A percentile compares a stretch with the other conserved stretches of the same genome.
Conservation (phyloP, 2,888 invertebrate species). For the Clepsis dumicolana region DNA sequence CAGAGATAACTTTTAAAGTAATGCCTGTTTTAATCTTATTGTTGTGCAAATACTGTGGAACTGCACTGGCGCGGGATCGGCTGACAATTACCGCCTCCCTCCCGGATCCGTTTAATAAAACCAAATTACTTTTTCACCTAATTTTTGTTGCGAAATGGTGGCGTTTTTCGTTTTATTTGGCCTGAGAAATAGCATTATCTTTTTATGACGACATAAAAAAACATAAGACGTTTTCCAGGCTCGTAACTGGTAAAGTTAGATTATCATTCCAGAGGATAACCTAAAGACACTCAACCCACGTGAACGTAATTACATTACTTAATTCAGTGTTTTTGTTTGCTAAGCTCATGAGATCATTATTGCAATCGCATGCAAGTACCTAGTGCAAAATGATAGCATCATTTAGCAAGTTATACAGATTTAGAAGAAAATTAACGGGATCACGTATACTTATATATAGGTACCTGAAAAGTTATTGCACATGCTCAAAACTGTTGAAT, state of each 20-base stretch:
- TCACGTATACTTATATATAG: too few species aligned
- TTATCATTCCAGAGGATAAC: slow-evolving; percentile 11
- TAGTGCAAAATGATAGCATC: too few species aligned
- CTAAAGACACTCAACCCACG: neutral
- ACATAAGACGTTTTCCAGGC: slow-evolving; percentile 17
- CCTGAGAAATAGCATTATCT: slow-evolving; percentile 54
- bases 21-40: slow-evolving; percentile 66
- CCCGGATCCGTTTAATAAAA: slow-evolving; percentile 51
- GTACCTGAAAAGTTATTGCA: too few species aligned
- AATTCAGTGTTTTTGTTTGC: neutral
- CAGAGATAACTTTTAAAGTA: slow-evolving; percentile 66
- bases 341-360: too few species aligned
- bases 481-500: too few species aligned
- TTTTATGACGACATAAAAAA: slow-evolving; percentile 45
- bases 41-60: slow-evolving; percentile 60
- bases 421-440: too few species aligned
- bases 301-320: neutral
- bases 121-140: slow-evolving; percentile 57
- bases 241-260: slow-evolving; percentile 22
- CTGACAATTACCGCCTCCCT: slow-evolving; percentile 58
- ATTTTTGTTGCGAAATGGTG: slow-evolving; percentile 54
- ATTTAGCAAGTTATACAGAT: too few species aligned
- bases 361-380: too few species aligned
- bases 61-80: slow-evolving; percentile 51
- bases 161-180: slow-evolving; percentile 49